Conservation (phyloP, 2,113 vertebrate genomes). For the Pipra filicauda region DNA sequence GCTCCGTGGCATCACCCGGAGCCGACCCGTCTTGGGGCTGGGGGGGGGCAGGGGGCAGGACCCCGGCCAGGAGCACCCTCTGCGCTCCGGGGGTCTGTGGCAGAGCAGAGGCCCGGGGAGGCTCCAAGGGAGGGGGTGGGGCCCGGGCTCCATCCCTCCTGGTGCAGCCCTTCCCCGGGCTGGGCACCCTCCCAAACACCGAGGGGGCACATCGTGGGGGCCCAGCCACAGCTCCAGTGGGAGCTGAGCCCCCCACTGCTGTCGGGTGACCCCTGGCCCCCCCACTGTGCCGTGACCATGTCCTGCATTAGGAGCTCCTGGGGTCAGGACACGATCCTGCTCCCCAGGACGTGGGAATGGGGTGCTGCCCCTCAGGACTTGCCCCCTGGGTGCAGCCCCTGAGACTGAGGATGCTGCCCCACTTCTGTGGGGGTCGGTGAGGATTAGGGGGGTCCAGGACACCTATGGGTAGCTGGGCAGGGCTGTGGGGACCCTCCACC, state of each 20-base stretch:
- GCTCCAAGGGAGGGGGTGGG: background rate
- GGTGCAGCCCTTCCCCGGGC: background rate
- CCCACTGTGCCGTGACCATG: accelerated
- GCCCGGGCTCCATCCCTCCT: accelerated
- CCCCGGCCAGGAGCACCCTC: background rate
- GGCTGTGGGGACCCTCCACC: background rate
- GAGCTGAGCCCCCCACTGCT: background rate
- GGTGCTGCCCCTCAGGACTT: background rate
- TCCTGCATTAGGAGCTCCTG: background rate
- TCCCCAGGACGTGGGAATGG: accelerated
- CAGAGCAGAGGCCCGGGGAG: background rate
- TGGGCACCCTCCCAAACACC: background rate
- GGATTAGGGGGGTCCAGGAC: background rate
- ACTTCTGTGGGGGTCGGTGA: background rate
- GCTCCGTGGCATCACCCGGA: constrained; percentile 17
- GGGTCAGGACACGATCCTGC: background rate
- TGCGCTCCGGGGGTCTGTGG: background rate
- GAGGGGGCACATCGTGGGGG: too few relatives aligned
- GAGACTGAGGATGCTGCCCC: accelerated
- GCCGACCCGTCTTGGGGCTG: background rate
- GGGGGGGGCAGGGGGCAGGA: background rate
- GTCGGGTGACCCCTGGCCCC: accelerated
- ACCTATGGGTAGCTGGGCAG: accelerated
- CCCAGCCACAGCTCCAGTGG: accelerated
- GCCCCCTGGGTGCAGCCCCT: background rate